Evolutionary conservation across 2,797 vertebrate genomes (phyloP).

Genomic region (Sebastiscus albofasciatus): DNA sequence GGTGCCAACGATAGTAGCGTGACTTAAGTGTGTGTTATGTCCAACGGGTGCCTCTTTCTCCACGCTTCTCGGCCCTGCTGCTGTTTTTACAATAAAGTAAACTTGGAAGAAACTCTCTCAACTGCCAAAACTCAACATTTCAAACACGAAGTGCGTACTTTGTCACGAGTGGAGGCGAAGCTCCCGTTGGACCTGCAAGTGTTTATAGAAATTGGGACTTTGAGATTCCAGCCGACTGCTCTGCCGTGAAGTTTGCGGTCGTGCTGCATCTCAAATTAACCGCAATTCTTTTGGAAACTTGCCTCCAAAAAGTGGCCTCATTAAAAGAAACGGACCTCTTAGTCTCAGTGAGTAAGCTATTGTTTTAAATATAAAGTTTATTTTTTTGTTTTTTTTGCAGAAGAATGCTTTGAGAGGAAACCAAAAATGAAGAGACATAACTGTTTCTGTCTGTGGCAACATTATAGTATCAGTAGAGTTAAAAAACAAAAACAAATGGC

Average conservation of each 20-base stretch:
- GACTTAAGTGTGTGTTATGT: constrained; percentile 62
- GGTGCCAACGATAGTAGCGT: constrained; percentile 74
- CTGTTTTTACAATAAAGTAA: neutral
- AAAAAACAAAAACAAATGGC: constrained; percentile 16
- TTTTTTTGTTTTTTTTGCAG: constrained; percentile 7
- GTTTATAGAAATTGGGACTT: neutral
- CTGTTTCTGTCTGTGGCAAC: constrained; percentile 24
- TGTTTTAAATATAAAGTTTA: constrained; percentile 6
- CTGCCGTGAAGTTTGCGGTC: neutral
- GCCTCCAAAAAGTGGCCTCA: constrained; percentile 48
- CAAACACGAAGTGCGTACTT: neutral
- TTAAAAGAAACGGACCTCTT: constrained; percentile 14
- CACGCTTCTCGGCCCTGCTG: constrained; percentile 3
- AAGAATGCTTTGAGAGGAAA: constrained; percentile 39
- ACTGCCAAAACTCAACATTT: constrained; percentile 11
- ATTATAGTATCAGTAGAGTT: constrained; percentile 35
- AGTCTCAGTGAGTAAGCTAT: constrained; percentile 43
- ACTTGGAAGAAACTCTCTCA: neutral
- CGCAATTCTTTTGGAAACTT: neutral
- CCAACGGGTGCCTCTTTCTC: constrained; percentile 8
- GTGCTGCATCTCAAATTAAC: neutral
- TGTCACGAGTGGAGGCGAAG: neutral
- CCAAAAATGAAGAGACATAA: constrained; percentile 49
- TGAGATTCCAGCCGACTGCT: constrained; percentile 16
- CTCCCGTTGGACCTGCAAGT: constrained; percentile 25